Conservation (phyloP, 2,888 invertebrate genomes). For the Drosophila pseudotakahashii region DNA sequence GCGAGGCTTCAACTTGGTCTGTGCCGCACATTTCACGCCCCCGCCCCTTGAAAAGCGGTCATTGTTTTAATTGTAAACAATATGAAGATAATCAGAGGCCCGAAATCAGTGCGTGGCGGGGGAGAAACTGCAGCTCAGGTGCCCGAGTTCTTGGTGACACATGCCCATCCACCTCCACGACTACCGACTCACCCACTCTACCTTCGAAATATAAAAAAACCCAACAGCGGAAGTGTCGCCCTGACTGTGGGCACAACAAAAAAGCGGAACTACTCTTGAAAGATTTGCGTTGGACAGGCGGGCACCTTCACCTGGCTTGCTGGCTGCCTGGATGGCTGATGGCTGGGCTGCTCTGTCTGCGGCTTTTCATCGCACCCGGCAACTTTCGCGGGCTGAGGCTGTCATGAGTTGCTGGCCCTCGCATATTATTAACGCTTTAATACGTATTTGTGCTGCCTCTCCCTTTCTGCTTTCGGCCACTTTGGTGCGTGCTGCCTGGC, state of each 20-base stretch:
- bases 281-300: constrained; percentile 75
- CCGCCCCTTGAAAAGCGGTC: constrained; percentile 28
- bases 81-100: constrained; percentile 50
- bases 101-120: constrained; percentile 37
- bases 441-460: constrained; percentile 60
- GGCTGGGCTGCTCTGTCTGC: constrained; percentile 33
- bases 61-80: constrained; percentile 56
- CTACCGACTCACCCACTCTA: not conserved
- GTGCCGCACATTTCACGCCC: constrained; percentile 63
- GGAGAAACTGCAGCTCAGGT: constrained; percentile 32
- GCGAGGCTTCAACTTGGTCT: constrained; percentile 41
- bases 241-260: constrained; percentile 67
- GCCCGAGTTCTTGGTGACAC: constrained; percentile 55
- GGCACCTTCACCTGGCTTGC: constrained; percentile 51
- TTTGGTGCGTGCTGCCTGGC: constrained; percentile 72
- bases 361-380: constrained; percentile 54
- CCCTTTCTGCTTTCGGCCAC: constrained; percentile 40
- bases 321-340: not conserved
- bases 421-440: constrained; percentile 72
- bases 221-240: constrained; percentile 45
- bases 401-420: constrained; percentile 56
- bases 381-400: constrained; percentile 29
- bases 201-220: not conserved
- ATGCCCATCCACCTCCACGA: constrained; percentile 9
- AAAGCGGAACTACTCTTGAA: constrained; percentile 85